phyloP scores from a whole-genome alignment of 2,888 invertebrate genomes.

The Pollenia angustigena region DNA sequence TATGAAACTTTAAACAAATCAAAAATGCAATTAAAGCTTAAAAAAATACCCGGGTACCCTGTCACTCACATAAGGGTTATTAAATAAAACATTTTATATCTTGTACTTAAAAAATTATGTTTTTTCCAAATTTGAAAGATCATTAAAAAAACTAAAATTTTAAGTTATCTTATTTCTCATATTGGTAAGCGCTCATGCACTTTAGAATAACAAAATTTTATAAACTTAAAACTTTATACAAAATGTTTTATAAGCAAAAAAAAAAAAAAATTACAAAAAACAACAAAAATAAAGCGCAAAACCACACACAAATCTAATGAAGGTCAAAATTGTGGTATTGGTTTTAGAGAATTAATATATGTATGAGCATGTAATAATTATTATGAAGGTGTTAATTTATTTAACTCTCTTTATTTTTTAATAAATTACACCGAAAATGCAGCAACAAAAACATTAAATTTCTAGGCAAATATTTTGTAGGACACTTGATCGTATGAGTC shows the following conservation, averaged over 20 bases:
- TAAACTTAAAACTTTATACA: neutral
- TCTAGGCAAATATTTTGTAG: too few species aligned
- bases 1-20: too few species aligned
- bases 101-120: too few species aligned
- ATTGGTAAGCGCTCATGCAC: neutral
- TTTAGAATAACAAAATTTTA: neutral
- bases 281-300: neutral
- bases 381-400: neutral
- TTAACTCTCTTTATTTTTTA: slow-evolving; percentile 2
- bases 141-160: too few species aligned
- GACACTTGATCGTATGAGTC: too few species aligned
- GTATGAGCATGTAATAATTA: neutral
- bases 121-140: too few species aligned
- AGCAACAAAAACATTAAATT: too few species aligned
- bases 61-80: too few species aligned
- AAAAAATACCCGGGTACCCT: too few species aligned
- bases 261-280: neutral
- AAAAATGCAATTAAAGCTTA: too few species aligned
- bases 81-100: too few species aligned
- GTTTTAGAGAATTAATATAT: neutral
- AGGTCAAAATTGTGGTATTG: slow-evolving; percentile 29
- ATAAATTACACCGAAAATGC: neutral
- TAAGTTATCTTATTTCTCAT: too few species aligned
- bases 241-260: slow-evolving; percentile 5
- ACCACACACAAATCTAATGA: neutral